These are phyloP conservation scores for Athalia circularis DNA, from an alignment of 2,888 invertebrate genomes.

Conservation along the genomic window DNA sequence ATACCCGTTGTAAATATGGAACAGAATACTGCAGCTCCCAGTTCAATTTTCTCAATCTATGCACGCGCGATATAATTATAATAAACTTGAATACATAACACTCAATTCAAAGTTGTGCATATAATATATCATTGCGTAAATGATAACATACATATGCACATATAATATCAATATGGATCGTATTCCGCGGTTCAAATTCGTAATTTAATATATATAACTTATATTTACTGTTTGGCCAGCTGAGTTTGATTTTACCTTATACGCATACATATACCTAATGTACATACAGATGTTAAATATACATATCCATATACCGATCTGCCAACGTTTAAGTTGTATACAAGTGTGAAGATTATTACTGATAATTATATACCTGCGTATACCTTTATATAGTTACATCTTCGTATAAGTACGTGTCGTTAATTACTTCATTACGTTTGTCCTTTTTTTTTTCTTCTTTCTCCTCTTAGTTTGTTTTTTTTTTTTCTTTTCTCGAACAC, in stretches of 20 bases:
- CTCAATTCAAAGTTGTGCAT: not conserved
- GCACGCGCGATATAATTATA: too few species aligned
- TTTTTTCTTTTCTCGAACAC: not conserved
- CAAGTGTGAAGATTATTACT: slow-evolving; percentile 1
- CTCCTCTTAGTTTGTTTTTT: too few species aligned
- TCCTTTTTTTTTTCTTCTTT: too few species aligned
- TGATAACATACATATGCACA: not conserved
- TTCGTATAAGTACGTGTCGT: slow-evolving; percentile 4
- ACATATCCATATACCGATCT: not conserved
- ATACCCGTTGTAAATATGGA: too few species aligned
- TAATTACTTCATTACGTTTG: slow-evolving; percentile 32
- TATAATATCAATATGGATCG: not conserved
- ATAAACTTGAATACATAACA: not conserved
- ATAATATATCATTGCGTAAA: slow-evolving; percentile 28
- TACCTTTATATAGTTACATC: not conserved
- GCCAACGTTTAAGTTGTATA: slow-evolving; percentile 22
- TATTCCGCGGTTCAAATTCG: slow-evolving; percentile 31
- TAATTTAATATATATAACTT: not conserved
- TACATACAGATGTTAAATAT: slow-evolving; percentile 1
- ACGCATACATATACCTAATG: not conserved
- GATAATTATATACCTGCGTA: not conserved
- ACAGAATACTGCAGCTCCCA: too few species aligned
- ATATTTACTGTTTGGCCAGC: not conserved
- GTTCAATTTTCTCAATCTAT: too few species aligned
- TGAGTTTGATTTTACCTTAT: not conserved